These are phyloP conservation scores for Zosterops hypoxanthus DNA, from an alignment of 2,113 vertebrate genomes.

Conservation along the genomic window DNA sequence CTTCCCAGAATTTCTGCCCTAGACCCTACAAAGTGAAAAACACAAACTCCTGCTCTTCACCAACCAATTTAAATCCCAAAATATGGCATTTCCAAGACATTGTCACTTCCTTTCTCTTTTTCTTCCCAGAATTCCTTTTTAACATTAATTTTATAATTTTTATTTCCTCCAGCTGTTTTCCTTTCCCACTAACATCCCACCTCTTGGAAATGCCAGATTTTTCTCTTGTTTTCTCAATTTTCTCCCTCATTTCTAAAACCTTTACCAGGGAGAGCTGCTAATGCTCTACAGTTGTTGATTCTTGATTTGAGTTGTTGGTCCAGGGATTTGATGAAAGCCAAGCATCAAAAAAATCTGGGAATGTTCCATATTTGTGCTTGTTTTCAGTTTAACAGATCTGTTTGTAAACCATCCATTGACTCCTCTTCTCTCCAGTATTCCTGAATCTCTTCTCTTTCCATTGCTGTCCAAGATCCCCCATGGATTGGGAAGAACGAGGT, in stretches of 20 bases:
- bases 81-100: not conserved
- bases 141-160: too few species aligned
- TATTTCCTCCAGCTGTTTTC: not conserved
- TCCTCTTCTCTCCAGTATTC: rapidly evolving
- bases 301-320: not conserved
- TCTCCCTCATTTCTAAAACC: not conserved
- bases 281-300: not conserved
- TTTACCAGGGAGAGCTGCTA: not conserved
- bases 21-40: not conserved
- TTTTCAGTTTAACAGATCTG: not conserved
- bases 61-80: not conserved
- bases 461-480: not conserved
- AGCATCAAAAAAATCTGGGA: not conserved
- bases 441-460: not conserved
- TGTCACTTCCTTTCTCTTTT: not conserved
- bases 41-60: rapidly evolving
- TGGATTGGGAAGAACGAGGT: not conserved
- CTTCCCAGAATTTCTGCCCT: not conserved
- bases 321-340: not conserved
- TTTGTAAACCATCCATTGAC: not conserved
- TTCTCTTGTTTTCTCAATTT: not conserved
- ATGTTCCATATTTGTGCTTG: not conserved
- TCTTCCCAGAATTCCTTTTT: not conserved
- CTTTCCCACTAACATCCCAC: not conserved
- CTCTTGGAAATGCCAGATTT: not conserved